These are phyloP conservation scores for Neoitamus cyanurus DNA, from an alignment of 2,888 invertebrate genomes.

Conservation along the genomic window DNA sequence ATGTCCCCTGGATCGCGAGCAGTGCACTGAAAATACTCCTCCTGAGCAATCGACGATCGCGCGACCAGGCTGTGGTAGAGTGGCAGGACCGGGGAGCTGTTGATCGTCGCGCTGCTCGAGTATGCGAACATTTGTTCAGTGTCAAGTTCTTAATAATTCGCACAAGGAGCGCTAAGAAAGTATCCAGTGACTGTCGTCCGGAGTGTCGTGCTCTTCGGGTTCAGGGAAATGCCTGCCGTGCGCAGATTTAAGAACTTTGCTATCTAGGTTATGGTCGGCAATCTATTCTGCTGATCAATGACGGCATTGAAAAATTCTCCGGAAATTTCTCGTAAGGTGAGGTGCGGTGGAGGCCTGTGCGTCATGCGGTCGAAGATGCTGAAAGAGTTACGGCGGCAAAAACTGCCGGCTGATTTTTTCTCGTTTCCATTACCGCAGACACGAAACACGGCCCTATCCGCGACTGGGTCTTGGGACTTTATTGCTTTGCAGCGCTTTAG, in stretches of 20 bases:
- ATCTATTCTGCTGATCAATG: slow-evolving; percentile 3
- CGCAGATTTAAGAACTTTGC: background rate
- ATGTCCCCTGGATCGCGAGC: slow-evolving; percentile 16
- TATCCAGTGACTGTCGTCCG: background rate
- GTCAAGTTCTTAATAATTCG: slow-evolving; percentile 16
- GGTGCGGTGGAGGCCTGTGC: background rate
- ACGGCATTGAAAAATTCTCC: background rate
- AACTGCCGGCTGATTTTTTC: background rate
- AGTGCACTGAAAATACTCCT: background rate
- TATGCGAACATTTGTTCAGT: slow-evolving; percentile 12
- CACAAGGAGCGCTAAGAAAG: background rate
- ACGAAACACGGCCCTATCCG: slow-evolving; percentile 10
- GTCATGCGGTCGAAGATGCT: background rate
- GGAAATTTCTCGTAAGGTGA: slow-evolving; percentile 25
- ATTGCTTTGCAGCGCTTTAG: background rate
- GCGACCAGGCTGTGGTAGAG: no score
- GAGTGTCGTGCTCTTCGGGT: background rate
- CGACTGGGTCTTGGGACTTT: background rate
- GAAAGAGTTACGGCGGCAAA: background rate
- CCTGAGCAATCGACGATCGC: background rate
- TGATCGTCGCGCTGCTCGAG: background rate
- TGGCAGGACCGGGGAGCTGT: background rate
- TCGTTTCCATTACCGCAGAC: slow-evolving; percentile 25
- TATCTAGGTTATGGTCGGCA: slow-evolving; percentile 34
- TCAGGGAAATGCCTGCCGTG: background rate